Evolutionary conservation across 1,140 invertebrate species (phyloP), one percentile per base, ranked within the genome.

Genomic region (Aphis craccivora): DNA sequence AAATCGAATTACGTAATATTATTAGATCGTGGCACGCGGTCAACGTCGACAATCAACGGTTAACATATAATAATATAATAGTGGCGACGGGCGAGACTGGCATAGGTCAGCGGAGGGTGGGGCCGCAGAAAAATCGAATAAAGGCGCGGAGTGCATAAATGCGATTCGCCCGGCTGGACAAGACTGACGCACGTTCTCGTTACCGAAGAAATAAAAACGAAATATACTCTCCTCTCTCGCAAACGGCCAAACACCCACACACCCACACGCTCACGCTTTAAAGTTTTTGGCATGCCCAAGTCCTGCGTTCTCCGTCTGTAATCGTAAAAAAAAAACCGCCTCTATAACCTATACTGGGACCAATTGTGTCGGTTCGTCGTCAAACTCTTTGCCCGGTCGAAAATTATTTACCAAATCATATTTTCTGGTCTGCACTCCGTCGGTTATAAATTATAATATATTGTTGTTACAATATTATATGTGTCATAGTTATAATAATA

Each of bases 1-100:
- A 76, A 76, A 76, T 76, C 30, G n/a, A 76, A 76, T 76, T 76
- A n/a, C 60, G 30, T n/a, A n/a, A n/a, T 76, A n/a, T n/a, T 76
- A 76, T 76, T n/a, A 76, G n/a, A 76, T 76, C 60, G 4, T n/a
- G 30, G 30, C 60, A 67, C 60, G 14, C 14, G 60, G 60, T 76
- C 60, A 14, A 76, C 60, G 60, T 76, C 30, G 60, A 76, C 11
- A 76, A 76, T n/a, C 30, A n/a, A 76, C 60, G 60, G 60, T 76
- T 76, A 76, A 76, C n/a, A 76, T 76, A 35, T n/a, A 40, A 40
- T 40, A 1, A 40, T 40, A 76, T 76, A n/a, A n/a, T 35, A n/a
- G 18, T 35, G 3, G 30, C 60, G 5, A 67, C 60, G 30, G 30
- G 30, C 60, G 14, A 76, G 60, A 76, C 30, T n/a, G 9, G 55